Base-by-base conservation (phyloP, 2,888 invertebrate species). In the Hypolimnas misippus region DNA sequence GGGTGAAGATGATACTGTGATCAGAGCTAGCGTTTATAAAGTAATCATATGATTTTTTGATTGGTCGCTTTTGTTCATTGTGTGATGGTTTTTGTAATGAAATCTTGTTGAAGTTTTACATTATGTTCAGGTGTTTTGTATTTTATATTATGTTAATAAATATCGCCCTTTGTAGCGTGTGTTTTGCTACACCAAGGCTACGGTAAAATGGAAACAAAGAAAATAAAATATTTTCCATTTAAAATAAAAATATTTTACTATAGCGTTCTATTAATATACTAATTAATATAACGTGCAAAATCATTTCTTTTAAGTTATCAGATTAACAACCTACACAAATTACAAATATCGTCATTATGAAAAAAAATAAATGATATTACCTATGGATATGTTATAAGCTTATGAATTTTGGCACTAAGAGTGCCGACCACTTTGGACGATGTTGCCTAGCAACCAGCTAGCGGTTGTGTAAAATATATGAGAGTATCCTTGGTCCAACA, bases 31-130 rank as follows among this genome's bases (percentile, higher is more conserved):
- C 55, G 59, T 60, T 61, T 63, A 59, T 57, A 42, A 33, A 59
- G 65, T 61, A 67, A 68, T 68, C 62, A 62, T 67, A 54, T 64
- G 52, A 51, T 49, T 53, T 66, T 68, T 57, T 53, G 10, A 42
- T 42, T 40, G 42, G 51, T 14, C 21, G 19, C 3, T 33, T 46
- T 51, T 53, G 44, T 53, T 52, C 58, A 56, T 29, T 53, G 53
- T 38, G 8, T 6, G 31, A 16, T 49, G 14, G 29, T 49, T 49
- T 49, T 19, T 4, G n/a, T 44, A 12, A 16, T 12, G 44, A 14
- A 16, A 44, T 44, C 2, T 17, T 17, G 6, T 42, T 14, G 3
- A 38, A 17, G 14, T 14, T 42, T 14, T 40, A 40, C n/a, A n/a
- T 16, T 50, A 25, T 40, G 12, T 38, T 12, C 16, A 25, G 6